Evolutionary conservation across 2,113 vertebrate genomes (phyloP).

Genomic region (Otus sunia): DNA sequence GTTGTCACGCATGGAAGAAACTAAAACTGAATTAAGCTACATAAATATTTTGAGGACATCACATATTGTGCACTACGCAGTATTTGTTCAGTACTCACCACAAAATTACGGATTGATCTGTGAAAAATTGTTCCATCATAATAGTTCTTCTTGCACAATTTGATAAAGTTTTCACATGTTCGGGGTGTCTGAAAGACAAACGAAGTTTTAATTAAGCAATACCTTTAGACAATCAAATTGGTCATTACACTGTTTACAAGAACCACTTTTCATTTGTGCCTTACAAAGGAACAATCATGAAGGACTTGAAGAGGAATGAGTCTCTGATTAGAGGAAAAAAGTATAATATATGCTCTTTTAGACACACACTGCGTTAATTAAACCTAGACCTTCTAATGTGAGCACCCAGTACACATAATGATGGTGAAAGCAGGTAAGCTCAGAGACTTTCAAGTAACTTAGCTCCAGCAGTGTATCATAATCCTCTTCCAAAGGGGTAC

Average conservation of each 20-base stretch:
- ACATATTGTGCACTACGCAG: not conserved
- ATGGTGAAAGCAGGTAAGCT: not conserved
- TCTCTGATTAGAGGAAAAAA: not conserved
- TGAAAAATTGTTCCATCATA: conserved; percentile 92
- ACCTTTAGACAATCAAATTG: not conserved
- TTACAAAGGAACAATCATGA: not conserved
- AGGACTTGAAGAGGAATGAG: not conserved
- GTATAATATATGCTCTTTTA: not conserved
- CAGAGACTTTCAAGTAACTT: not conserved
- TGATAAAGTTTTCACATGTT: conserved; percentile 94
- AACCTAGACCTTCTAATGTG: not conserved
- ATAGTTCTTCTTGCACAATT: conserved; percentile 91
- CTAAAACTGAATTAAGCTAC: not conserved
- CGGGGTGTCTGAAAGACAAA: conserved; percentile 84
- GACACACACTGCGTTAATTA: not conserved
- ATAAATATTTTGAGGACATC: not conserved
- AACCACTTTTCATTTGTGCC: not conserved
- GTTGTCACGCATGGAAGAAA: not conserved
- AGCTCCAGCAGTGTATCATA: not conserved
- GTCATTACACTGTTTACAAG: not conserved
- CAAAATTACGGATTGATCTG: conserved; percentile 95
- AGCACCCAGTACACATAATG: not conserved
- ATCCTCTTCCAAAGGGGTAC: not conserved
- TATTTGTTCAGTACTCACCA: conserved; percentile 76
- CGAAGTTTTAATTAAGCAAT: not conserved